Evolutionary conservation across 2,888 invertebrate genomes (phyloP).

Genomic region (Hedya salicella): DNA sequence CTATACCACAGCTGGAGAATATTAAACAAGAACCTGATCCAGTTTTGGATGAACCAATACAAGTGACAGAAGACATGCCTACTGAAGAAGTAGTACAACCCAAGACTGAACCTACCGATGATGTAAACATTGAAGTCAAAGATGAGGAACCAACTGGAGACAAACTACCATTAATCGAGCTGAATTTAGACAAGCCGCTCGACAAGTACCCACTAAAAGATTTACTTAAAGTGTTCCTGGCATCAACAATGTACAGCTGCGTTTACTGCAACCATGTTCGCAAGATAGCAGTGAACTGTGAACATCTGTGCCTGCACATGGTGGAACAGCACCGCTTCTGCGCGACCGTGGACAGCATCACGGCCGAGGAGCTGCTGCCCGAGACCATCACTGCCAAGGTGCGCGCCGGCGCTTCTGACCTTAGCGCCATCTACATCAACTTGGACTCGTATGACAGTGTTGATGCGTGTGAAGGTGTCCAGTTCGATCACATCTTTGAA

Average conservation of each 20-base stretch:
- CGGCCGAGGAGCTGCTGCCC: constrained; percentile 89
- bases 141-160: constrained; percentile 71
- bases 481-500: constrained; percentile 90
- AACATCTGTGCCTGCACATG: constrained; percentile 91
- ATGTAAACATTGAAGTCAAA: constrained; percentile 60
- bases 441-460: constrained; percentile 88
- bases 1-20: constrained; percentile 47
- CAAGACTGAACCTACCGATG: constrained; percentile 66
- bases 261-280: constrained; percentile 95
- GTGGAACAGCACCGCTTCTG: constrained; percentile 91
- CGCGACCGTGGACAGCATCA: constrained; percentile 91
- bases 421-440: constrained; percentile 89
- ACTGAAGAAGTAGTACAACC: constrained; percentile 59
- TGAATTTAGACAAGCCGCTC: constrained; percentile 89
- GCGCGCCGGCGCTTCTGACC: constrained; percentile 84
- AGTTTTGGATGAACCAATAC: constrained; percentile 52
- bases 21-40: constrained; percentile 45
- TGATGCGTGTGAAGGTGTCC: constrained; percentile 82
- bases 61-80: constrained; percentile 56
- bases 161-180: constrained; percentile 88
- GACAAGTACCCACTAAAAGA: constrained; percentile 90
- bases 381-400: constrained; percentile 89
- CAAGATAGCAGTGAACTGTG: constrained; percentile 93
- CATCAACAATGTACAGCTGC: constrained; percentile 88
- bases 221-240: constrained; percentile 89